Evolutionary conservation across 2,797 vertebrate genomes (phyloP), one percentile per base, ranked within the genome.

Genomic region (Apodemus agrarius): DNA sequence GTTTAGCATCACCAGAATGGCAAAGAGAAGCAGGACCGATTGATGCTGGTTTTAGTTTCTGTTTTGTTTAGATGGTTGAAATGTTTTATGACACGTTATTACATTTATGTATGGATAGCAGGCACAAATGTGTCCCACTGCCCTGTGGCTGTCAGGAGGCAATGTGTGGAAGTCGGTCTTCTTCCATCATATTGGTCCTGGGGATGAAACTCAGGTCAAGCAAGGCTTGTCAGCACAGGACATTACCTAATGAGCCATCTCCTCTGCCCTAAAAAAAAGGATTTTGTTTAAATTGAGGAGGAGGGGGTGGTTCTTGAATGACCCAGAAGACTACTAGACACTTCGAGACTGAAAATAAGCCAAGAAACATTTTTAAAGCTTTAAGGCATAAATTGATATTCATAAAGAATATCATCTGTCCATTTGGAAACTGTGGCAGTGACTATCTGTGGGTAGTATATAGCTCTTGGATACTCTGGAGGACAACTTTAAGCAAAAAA

Each of bases 301-400:
- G 11, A 65, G 43, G 43, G 6, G 43, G 43, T 3, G 43, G 61
- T 94, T 83, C 89, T 57, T 74, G 6, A 52, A 69, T 37, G 19
- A 16, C 12, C 40, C 61, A 88, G 14, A 92, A 81, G 34, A 69
- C n/a, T 90, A 6, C 6, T 54, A 34, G 26, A 40, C 78, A 37
- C 76, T 78, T 17, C 87, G 83, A 83, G 37, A 59, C 87, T 86
- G 54, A 90, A 92, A 86, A 54, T 17, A 54, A 91, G 24, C n/a
- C 49, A 91, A 61, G 59, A 26, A 61, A 76, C 31, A 2, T 34
- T 76, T 67, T 57, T 21, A 95, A 74, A n/a, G 17, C 34, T 65
- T 81, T 87, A 1, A 13, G 49, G 46, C 17, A 92, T 31, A 65
- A 87, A 92, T 65, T 67, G 65, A 24, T 21, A 37, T 82, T 78